Base-by-base conservation (phyloP, 2,113 vertebrate species). In the Tupaia chinensis region DNA sequence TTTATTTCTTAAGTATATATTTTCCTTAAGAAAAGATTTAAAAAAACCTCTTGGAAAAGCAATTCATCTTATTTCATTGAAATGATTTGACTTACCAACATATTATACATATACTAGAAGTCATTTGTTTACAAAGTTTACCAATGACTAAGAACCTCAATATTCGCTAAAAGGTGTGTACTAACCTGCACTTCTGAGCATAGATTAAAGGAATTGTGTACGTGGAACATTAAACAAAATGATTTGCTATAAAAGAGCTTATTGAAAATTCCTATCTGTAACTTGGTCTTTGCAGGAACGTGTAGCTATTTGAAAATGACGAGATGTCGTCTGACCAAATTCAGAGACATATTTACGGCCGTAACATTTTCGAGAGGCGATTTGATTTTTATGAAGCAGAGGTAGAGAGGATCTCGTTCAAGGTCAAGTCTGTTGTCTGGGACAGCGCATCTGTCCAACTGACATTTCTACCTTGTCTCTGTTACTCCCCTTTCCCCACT, bases 1-100 rank as follows among this genome's bases (percentile, higher is more conserved):
- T 91, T 74, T 88, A 32, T 92, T 89, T 93, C 61, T 20, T 87
- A 44, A 69, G 5, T 78, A 54, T 32, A n/a, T 90, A 23, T 86
- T 82, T 4, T 63, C 16, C 29, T 81, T 56, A 90, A 78, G 34
- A 88, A 74, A 23, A 44, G 5, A 83, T 54, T 88, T 10, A 91
- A 27, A 2, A 2, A 70, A 11, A 54, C 5, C n/a, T 0, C 3
- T 79, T 70, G 2, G 12, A 80, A 78, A 95, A 72, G 5, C 19
- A 87, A 2, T 81, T 92, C 70, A 8, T 58, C 27, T 25, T 72
- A 7, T 63, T 95, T 34, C 5, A n/a, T 69, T 94, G 80, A 90
- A 78, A 54, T 81, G 44, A 91, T 84, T 68, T 92, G 69, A 70
- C 66, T 96, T 7, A 87, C 5, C 3, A 88, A 66, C 7, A 44